Percentiles rank a stretch among this genome's conserved stretches.
These are phyloP conservation scores for Rhincodon typus DNA, from an alignment of 2,797 vertebrate genomes.

Conservation along the genomic window DNA sequence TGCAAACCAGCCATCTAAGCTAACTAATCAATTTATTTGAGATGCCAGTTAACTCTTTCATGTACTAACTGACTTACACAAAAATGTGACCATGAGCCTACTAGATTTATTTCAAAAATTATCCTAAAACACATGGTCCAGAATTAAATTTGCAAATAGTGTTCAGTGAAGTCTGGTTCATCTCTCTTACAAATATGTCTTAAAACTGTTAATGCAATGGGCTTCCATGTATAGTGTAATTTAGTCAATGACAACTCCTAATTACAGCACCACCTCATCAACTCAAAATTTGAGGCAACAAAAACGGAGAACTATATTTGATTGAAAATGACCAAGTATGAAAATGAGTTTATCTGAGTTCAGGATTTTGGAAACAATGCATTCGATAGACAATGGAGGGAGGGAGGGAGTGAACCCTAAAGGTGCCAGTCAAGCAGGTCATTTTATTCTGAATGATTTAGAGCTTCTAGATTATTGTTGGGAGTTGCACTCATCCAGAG, in stretches of 20 bases:
- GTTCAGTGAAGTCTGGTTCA: background rate
- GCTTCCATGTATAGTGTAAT: background rate
- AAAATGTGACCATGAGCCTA: background rate
- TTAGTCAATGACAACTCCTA: background rate
- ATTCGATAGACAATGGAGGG: background rate
- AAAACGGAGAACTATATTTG: background rate
- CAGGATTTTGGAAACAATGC: background rate
- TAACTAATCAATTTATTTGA: too few relatives aligned
- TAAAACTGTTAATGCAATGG: background rate
- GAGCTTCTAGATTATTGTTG: background rate
- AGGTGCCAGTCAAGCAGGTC: background rate
- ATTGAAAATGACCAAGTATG: background rate
- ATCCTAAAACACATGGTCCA: background rate
- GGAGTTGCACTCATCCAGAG: background rate
- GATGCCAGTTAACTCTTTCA: too few relatives aligned
- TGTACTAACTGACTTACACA: too few relatives aligned
- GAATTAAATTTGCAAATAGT: background rate
- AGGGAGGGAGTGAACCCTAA: background rate
- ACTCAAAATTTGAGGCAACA: background rate
- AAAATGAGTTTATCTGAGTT: background rate
- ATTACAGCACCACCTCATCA: background rate
- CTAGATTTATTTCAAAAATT: background rate
- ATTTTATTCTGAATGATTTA: background rate
- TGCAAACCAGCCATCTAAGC: too few relatives aligned
- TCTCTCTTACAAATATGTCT: background rate